Conservation (phyloP, 1,140 invertebrate genomes). For the Caenorhabditis latens region DNA sequence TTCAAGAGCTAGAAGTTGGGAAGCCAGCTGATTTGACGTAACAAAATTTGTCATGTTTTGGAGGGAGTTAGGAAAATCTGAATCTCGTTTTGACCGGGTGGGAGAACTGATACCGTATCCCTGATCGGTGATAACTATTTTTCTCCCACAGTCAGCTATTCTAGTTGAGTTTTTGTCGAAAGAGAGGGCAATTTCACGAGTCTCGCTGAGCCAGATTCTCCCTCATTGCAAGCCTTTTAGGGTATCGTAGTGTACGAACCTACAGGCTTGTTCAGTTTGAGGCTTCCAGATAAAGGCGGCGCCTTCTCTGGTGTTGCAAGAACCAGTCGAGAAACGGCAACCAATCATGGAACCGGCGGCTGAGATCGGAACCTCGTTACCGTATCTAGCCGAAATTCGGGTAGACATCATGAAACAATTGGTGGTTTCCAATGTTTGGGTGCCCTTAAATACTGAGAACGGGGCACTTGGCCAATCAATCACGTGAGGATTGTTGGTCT, state of each 20-base stretch:
- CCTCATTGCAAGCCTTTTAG: neutral
- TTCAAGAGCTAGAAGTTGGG: neutral
- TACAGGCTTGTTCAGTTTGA: neutral
- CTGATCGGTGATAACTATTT: too few relatives aligned
- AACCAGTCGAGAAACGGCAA: neutral
- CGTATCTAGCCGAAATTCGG: neutral
- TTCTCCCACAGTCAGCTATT: too few relatives aligned
- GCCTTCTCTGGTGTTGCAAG: neutral
- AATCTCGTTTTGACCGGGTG: neutral
- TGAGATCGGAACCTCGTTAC: neutral
- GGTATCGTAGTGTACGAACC: neutral
- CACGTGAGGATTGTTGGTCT: neutral
- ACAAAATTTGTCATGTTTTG: neutral
- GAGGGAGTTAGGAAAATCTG: neutral
- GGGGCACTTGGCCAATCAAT: neutral
- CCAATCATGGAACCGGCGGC: neutral
- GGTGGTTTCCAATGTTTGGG: neutral
- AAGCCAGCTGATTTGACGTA: neutral
- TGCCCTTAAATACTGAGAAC: neutral
- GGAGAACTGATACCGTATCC: neutral
- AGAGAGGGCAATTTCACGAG: neutral
- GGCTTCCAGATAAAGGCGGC: neutral
- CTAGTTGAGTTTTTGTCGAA: neutral
- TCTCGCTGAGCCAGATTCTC: neutral
- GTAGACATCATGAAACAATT: neutral